Evolutionary conservation across 2,797 vertebrate genomes (phyloP).

Genomic region (Heterohyrax brucei): DNA sequence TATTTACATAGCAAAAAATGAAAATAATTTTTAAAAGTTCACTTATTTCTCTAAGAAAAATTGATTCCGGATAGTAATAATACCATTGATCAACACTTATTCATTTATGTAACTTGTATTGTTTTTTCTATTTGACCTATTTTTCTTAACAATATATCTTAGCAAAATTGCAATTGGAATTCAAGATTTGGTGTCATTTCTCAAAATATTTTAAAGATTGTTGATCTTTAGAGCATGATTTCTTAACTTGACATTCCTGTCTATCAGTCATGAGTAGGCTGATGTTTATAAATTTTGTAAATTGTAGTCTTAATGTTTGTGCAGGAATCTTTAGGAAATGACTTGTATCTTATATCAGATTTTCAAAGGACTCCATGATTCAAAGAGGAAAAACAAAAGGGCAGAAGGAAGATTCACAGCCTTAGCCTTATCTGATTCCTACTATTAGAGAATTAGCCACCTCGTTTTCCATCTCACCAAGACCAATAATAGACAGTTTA

Average conservation of each 20-base stretch:
- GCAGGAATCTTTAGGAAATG: neutral
- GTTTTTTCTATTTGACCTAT: neutral
- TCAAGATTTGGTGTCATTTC: neutral
- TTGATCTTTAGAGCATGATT: neutral
- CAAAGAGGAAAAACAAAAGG: neutral
- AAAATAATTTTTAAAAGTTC: slow-evolving; percentile 14
- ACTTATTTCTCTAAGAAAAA: neutral
- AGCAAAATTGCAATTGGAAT: neutral
- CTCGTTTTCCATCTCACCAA: neutral
- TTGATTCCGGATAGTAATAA: neutral
- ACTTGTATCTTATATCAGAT: neutral
- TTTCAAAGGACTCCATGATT: neutral
- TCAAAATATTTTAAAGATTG: neutral
- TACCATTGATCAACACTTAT: neutral
- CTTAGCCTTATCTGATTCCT: neutral
- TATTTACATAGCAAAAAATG: neutral
- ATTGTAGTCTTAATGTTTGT: neutral
- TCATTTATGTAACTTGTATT: neutral
- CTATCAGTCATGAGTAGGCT: neutral
- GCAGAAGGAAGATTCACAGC: neutral
- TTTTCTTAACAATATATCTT: neutral
- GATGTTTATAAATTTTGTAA: neutral
- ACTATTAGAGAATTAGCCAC: neutral
- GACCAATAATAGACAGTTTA: neutral
- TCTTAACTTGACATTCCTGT: neutral